A percentile compares a stretch with the other conserved stretches of the same genome.
phyloP scores from a whole-genome alignment of 2,797 vertebrate species.

The Meriones psammophilus region DNA sequence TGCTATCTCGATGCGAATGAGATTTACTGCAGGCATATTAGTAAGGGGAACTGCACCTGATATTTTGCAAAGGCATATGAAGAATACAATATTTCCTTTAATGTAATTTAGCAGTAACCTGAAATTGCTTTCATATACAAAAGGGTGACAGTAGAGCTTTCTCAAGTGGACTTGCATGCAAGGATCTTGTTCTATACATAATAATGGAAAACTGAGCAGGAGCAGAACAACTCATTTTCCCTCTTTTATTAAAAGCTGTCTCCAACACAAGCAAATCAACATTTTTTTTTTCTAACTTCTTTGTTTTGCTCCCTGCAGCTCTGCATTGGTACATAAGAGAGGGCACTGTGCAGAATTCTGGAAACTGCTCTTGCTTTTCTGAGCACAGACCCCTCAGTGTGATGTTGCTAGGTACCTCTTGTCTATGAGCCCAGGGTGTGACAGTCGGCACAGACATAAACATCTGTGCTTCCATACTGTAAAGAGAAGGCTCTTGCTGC shows the following conservation, averaged over 20 bases:
- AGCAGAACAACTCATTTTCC: conserved; percentile 31
- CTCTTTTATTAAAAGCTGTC: conserved; percentile 58
- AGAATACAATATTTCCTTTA: conserved; percentile 74
- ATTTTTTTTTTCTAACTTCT: neutral
- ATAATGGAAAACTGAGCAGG: conserved; percentile 67
- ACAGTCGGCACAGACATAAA: neutral
- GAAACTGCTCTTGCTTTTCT: neutral
- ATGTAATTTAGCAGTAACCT: conserved; percentile 74
- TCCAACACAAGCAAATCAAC: conserved; percentile 23
- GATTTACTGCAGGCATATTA: conserved; percentile 63
- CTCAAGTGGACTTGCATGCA: conserved; percentile 64
- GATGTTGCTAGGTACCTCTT: neutral
- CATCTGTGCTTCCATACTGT: neutral
- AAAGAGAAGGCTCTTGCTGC: neutral
- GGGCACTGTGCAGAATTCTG: neutral
- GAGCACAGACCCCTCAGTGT: fast-evolving
- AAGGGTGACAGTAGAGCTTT: conserved; percentile 69
- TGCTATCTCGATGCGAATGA: conserved; percentile 19
- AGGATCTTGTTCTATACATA: conserved; percentile 67
- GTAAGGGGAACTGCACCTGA: conserved; percentile 34
- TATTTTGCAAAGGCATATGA: conserved; percentile 63
- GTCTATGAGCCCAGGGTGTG: neutral
- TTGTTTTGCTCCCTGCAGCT: neutral
- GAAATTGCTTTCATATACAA: conserved; percentile 75
- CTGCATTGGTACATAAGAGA: neutral